These are phyloP conservation scores for Glaucidium brasilianum DNA, from an alignment of 2,113 vertebrate genomes.

Conservation along the genomic window DNA sequence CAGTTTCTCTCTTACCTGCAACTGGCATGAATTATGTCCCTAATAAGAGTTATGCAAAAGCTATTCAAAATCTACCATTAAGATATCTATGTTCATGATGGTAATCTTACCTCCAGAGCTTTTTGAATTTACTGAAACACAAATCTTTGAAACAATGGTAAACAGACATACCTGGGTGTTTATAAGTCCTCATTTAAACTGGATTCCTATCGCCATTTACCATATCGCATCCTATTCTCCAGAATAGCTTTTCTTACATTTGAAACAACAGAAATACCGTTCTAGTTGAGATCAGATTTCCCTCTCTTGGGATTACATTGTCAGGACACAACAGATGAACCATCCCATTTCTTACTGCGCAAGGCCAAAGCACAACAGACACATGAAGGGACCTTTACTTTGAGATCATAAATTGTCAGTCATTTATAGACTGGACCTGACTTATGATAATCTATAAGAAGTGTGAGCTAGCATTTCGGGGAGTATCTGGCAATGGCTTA, in stretches of 20 bases:
- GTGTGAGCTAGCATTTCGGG: neutral
- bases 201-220: neutral
- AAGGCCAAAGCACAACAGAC: neutral
- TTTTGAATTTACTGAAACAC: neutral
- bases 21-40: neutral
- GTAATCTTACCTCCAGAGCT: neutral
- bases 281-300: neutral
- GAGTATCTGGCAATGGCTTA: neutral
- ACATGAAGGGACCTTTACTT: neutral
- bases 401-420: neutral
- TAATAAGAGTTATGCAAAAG: neutral
- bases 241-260: neutral
- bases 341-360: neutral
- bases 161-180: neutral
- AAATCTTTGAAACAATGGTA: neutral
- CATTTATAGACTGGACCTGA: neutral
- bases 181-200: neutral
- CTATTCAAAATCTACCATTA: neutral
- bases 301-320: neutral
- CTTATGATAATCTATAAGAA: neutral
- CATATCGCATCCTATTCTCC: neutral
- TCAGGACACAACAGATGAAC: neutral
- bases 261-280: neutral
- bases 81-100: neutral
- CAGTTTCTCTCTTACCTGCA: neutral